Evolutionary conservation across 2,888 invertebrate species (phyloP).

Genomic region (Ditylenchus weischeri): DNA sequence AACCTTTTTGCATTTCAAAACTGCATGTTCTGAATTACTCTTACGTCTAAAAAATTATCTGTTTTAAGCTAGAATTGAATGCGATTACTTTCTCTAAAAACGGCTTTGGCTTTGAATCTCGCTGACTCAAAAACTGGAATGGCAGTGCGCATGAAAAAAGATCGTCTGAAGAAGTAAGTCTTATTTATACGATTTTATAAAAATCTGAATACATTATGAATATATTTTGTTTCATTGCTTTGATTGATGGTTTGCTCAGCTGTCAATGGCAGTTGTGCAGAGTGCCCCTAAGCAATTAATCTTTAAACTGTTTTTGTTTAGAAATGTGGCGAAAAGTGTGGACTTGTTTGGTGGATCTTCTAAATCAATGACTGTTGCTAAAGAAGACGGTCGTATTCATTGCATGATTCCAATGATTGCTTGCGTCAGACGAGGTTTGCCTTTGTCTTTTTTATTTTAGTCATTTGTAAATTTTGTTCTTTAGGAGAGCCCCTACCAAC

Average conservation of each 20-base stretch:
- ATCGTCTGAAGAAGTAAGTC: constrained; percentile 2
- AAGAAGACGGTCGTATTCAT: constrained; percentile 18
- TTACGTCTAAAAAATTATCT: not conserved
- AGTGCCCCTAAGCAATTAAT: no score
- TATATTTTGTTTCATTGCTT: not conserved
- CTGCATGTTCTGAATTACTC: not conserved
- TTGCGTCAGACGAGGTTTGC: constrained; percentile 26
- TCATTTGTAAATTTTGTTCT: constrained; percentile 1
- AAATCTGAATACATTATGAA: not conserved
- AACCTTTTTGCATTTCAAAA: not conserved
- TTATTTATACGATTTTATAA: not conserved
- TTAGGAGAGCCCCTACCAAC: constrained; percentile 20
- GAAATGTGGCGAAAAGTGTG: not conserved
- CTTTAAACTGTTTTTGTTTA: not conserved
- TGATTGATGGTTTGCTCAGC: not conserved
- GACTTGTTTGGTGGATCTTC: constrained; percentile 6
- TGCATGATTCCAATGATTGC: constrained; percentile 34
- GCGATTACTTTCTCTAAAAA: not conserved
- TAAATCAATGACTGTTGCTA: not conserved
- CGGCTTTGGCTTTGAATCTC: constrained; percentile 3
- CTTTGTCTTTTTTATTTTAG: not conserved
- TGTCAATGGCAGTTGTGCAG: not conserved
- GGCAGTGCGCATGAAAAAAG: not conserved
- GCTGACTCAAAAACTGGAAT: not conserved
- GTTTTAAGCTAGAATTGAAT: constrained; percentile 8